A percentile compares a stretch with the other conserved stretches of the same genome.
phyloP scores from a whole-genome alignment of 2,797 vertebrate species.

The Eulemur coronatus region DNA sequence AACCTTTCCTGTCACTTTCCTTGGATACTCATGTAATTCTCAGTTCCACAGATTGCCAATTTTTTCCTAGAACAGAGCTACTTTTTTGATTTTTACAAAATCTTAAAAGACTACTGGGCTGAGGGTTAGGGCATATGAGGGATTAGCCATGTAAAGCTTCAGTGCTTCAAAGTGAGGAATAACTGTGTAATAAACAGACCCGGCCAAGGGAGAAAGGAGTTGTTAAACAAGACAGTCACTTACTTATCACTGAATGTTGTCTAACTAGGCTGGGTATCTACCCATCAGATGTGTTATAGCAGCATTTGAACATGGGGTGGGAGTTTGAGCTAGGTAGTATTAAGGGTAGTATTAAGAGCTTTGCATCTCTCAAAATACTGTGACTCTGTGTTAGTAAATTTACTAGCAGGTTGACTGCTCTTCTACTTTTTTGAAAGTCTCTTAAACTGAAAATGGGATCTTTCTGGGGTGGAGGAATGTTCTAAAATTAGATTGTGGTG shows the following conservation, averaged over 20 bases:
- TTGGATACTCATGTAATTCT: not conserved
- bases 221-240: not conserved
- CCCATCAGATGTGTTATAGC: not conserved
- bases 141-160: not conserved
- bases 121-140: not conserved
- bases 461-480: not conserved
- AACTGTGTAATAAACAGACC: not conserved
- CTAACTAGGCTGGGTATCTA: not conserved
- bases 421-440: not conserved
- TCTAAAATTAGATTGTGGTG: not conserved
- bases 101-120: not conserved
- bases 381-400: not conserved
- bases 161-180: not conserved
- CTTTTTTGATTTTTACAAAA: conserved; percentile 14
- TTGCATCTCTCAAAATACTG: not conserved
- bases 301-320: not conserved
- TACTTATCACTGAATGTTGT: not conserved
- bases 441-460: not conserved
- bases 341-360: not conserved
- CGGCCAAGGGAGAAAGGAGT: not conserved
- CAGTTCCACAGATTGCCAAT: not conserved
- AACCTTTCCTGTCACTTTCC: not conserved
- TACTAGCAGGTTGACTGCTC: not conserved
- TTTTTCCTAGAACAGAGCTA: not conserved
- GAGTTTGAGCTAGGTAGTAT: not conserved